phyloP scores from a whole-genome alignment of 2,797 vertebrate genomes.

The Anguilla obscura region DNA sequence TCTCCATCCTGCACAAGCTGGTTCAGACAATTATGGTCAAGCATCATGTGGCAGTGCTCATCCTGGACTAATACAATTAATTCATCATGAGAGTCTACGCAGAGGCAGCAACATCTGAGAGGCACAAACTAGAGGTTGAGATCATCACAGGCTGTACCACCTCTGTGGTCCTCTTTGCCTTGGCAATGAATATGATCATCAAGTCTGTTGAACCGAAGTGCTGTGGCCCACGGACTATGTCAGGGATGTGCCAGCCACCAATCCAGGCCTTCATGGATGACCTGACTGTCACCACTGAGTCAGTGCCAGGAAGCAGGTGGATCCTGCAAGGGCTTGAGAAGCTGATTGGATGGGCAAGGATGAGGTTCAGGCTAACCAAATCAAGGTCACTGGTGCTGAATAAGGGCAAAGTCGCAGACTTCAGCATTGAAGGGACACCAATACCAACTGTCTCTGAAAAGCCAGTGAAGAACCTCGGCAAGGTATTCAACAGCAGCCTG shows the following conservation, averaged over 20 bases:
- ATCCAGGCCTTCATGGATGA: conserved; percentile 1
- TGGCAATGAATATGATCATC: not conserved
- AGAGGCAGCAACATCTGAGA: not conserved
- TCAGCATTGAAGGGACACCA: too few species aligned
- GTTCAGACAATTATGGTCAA: too few species aligned
- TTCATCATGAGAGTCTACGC: not conserved
- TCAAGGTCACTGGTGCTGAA: not conserved
- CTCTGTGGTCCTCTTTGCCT: not conserved
- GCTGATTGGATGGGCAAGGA: not conserved
- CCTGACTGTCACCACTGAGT: not conserved
- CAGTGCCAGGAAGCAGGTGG: not conserved
- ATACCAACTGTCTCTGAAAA: not conserved
- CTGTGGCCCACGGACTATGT: not conserved
- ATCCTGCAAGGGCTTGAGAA: not conserved
- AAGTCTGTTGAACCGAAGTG: not conserved
- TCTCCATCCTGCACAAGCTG: too few species aligned
- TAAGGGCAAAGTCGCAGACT: not conserved
- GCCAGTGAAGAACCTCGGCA: conserved; percentile 6
- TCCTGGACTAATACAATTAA: not conserved
- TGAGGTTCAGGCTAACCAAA: not conserved
- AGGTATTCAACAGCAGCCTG: conserved; percentile 3
- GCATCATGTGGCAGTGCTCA: too few species aligned
- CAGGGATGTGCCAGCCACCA: not conserved
- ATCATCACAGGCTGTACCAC: conserved; percentile 17
- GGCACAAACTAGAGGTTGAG: not conserved